Base-by-base conservation (phyloP, 2,797 vertebrate species). In the Harpagifer antarcticus region DNA sequence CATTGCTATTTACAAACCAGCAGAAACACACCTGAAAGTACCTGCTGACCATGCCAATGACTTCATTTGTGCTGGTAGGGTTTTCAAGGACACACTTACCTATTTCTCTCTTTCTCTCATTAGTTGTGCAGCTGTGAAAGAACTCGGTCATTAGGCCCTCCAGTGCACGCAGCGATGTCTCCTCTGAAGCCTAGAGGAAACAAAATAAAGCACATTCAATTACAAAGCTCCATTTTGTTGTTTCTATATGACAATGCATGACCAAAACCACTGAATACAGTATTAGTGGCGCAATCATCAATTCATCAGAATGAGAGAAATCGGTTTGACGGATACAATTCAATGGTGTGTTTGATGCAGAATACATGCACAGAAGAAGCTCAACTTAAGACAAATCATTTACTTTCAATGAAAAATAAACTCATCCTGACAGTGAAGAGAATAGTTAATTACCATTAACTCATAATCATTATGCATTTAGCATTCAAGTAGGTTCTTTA, bases 111-210 rank as follows among this genome's bases (percentile, higher is more conserved):
- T 99, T 99, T 68, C 98, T 93, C 87, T 99, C 98, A 49, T 99
- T 99, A 0, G 97, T 97, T 0, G 98, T 99, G 92, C 96, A 98
- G 57, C 95, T 97, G 90, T 99, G 98, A 91, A 99, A 99, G 93
- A 99, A 99, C 83, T 99, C 98, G 0, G 97, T 98, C 98, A 99
- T 99, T 3, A 99, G 94, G 91, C 94, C 97, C 93, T 99, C 98
- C 92, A 99, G 79, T 23, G 96, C 98, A 76, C 96, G 95, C 76
- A 99, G 92, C 0, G 98, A 99, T 84, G 95, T 86, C 93, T 99
- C 98, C 84, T 99, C 98, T 53, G 98, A 97, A 74, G 96, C 96
- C 98, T 99, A 79, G 65, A 11, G 40, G 48, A 72, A 6, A 59
- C 47, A 27, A 69, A 68, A 17, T 40, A 81, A 61, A 60, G 5